Evolutionary conservation across 2,113 vertebrate species (phyloP), one percentile per base, ranked within the genome.

Genomic region (Cryptotis parvus): DNA sequence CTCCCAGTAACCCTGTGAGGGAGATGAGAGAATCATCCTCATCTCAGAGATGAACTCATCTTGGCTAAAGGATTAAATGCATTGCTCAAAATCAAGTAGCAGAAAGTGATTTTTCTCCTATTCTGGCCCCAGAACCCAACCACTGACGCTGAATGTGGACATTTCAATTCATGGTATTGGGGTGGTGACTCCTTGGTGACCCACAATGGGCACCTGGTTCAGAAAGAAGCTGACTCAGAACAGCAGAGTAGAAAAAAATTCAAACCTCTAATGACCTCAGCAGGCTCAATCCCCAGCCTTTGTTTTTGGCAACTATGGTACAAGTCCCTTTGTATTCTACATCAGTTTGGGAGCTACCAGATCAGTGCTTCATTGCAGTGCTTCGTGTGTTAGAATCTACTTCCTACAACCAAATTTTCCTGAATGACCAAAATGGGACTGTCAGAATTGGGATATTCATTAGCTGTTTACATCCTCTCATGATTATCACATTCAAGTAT

Each of bases 1-100:
- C 39, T 70, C 45, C 63, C 11, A 77, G 26, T 35, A 39, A 33
- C 52, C 33, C 18, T 86, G 26, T 52, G 61, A 43, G 5, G 49
- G 33, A 65, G 35, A 49, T 49, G 14, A 9, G 14, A 74, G 45
- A 66, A 24, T 65, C 61, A 70, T 39, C 8, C 90, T 86, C 24
- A 52, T 43, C 65, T 84, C 63, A 14, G 20, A 85, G 26, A 68
- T 49, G 45, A 12, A 10, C 37, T 68, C 35, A 33, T 14, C 22
- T 73, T 39, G 35, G 26, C 8, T 72, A 89, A 82, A n/a, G 86
- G 14, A 91, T 15, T 33, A 63, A 87, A 87, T 41, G 68, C 45
- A 63, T 49, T 65, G 16, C 12, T 5, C 26, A 73, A 55, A 52
- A 80, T 81, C 33, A 63, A 9, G 31, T 33, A 61, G 63, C 24